Evolutionary conservation across 2,113 vertebrate species (phyloP).

Genomic region (Hyla sarda): DNA sequence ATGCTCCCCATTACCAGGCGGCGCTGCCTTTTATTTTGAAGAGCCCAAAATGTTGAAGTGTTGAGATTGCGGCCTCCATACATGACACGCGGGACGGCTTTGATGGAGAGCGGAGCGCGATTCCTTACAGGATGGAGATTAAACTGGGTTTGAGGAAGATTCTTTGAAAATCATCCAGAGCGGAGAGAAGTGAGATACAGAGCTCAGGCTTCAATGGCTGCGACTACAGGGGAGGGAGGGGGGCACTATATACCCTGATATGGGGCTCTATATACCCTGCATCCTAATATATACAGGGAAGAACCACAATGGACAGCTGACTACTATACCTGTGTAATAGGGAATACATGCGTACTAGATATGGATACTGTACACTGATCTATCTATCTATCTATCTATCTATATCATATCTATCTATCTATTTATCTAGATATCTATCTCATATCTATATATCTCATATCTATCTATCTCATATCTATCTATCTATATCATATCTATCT

Average conservation of each 20-base stretch:
- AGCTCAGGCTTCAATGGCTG: neutral
- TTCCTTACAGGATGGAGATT: neutral
- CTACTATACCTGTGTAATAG: too few relatives aligned
- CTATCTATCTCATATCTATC: conserved; percentile 17
- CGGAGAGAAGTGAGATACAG: neutral
- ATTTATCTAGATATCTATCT: conserved; percentile 11
- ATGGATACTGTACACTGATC: too few relatives aligned
- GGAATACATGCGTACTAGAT: too few relatives aligned
- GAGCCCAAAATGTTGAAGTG: conserved; percentile 28
- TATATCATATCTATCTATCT: conserved; percentile 15
- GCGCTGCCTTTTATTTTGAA: conserved; percentile 13
- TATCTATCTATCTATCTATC: conserved; percentile 8
- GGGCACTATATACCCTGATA: neutral
- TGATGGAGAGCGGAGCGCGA: too few relatives aligned
- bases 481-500: conserved; percentile 14
- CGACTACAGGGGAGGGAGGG: neutral
- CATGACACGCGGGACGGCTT: neutral
- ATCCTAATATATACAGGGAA: neutral
- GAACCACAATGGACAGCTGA: too few relatives aligned
- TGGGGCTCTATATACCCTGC: neutral
- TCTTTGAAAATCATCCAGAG: neutral
- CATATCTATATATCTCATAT: conserved; percentile 25
- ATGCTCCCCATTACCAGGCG: conserved; percentile 16
- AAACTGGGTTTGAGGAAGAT: neutral
- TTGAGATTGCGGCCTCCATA: neutral